phyloP scores from a whole-genome alignment of 2,888 invertebrate species.

The Sphaeridia pumilis region DNA sequence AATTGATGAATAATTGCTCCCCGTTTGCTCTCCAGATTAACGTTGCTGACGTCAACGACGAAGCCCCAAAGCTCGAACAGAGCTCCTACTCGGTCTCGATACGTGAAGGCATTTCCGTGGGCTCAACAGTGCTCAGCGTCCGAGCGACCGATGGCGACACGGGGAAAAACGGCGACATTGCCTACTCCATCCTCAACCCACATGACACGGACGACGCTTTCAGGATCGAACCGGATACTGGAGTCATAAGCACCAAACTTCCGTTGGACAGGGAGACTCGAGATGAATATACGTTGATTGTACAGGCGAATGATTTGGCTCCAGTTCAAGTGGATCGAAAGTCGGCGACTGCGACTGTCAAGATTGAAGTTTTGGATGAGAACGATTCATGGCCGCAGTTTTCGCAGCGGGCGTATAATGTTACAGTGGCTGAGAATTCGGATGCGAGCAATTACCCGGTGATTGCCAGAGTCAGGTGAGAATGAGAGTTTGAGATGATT shows the following conservation, averaged over 20 bases:
- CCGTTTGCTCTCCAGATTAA: constrained; percentile 63
- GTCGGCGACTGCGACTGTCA: constrained; percentile 70
- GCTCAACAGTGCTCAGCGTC: constrained; percentile 75
- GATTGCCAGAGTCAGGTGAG: constrained; percentile 58
- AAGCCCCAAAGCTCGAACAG: constrained; percentile 84
- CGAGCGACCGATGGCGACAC: constrained; percentile 86
- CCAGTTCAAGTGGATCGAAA: constrained; percentile 59
- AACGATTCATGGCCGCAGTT: constrained; percentile 85
- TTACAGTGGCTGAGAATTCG: constrained; percentile 77
- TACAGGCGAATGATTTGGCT: constrained; percentile 76
- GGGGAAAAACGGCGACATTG: constrained; percentile 77
- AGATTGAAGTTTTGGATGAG: constrained; percentile 54
- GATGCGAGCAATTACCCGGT: constrained; percentile 72
- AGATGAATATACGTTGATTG: constrained; percentile 68
- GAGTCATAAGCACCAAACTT: constrained; percentile 70
- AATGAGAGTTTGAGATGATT: no score
- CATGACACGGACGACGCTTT: constrained; percentile 67
- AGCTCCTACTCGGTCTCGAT: constrained; percentile 79
- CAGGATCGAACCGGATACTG: constrained; percentile 66
- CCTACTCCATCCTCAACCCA: constrained; percentile 43
- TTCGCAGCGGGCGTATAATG: constrained; percentile 75
- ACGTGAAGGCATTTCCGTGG: constrained; percentile 75
- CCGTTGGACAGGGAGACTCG: constrained; percentile 77
- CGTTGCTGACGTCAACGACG: constrained; percentile 90
- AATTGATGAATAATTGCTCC: no score